phyloP scores from a whole-genome alignment of 2,113 vertebrate species.

The Xenopus laevis region DNA sequence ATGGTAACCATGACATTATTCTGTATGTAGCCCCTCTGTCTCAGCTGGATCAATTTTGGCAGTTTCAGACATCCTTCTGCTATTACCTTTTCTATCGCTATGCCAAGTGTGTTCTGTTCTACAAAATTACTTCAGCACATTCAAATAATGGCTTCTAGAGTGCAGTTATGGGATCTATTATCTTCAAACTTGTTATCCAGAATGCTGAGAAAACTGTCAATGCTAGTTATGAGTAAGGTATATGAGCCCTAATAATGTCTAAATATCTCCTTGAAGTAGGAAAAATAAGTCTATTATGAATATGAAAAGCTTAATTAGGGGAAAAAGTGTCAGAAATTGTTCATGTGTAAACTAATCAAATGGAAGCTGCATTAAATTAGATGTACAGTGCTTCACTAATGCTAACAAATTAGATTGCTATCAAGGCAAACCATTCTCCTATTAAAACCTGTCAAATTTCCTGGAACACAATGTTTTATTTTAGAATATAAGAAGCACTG shows the following conservation, averaged over 20 bases:
- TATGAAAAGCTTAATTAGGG: conserved; percentile 16
- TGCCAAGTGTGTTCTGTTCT: too few species aligned
- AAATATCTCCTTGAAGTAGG: conserved; percentile 35
- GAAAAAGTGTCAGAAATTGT: conserved; percentile 59
- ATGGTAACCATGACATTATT: too few species aligned
- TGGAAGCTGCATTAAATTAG: conserved; percentile 63
- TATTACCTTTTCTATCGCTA: too few species aligned
- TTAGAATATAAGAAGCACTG: neutral
- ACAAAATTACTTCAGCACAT: too few species aligned
- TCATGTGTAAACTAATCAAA: conserved; percentile 58
- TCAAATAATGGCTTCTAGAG: too few species aligned
- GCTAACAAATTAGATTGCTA: conserved; percentile 67
- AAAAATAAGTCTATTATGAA: neutral
- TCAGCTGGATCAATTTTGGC: too few species aligned
- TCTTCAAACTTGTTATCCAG: too few species aligned
- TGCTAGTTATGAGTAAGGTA: neutral
- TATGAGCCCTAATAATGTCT: neutral
- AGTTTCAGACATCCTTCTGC: too few species aligned
- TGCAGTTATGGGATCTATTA: too few species aligned
- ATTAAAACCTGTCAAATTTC: conserved; percentile 52
- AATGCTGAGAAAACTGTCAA: too few species aligned
- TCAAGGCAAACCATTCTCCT: conserved; percentile 52
- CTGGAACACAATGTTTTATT: neutral
- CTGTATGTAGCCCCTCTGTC: too few species aligned
- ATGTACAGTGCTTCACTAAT: conserved; percentile 59